phyloP scores from a whole-genome alignment of 2,888 invertebrate species.

The Seladonia tumulorum region DNA sequence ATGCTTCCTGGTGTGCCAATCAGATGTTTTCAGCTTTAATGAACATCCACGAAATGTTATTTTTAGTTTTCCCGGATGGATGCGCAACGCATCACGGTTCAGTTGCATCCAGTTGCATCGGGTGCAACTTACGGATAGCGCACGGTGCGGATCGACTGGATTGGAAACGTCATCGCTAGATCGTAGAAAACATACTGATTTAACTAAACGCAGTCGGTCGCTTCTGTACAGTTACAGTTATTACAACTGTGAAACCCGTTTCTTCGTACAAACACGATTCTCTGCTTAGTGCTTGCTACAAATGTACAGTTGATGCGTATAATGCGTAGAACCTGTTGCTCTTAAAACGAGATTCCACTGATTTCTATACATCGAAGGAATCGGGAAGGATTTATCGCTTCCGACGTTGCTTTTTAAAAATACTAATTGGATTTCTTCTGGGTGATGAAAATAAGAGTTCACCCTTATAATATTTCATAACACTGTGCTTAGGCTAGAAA shows the following conservation, averaged over 20 bases:
- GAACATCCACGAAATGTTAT: background rate
- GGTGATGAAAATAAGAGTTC: background rate
- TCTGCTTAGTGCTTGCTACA: background rate
- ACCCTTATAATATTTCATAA: background rate
- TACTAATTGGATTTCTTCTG: constrained; percentile 1
- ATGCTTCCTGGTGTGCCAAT: background rate
- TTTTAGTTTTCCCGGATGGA: background rate
- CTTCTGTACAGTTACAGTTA: background rate
- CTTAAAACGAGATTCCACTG: background rate
- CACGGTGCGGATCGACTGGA: background rate
- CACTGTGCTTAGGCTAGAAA: background rate
- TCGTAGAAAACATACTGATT: background rate
- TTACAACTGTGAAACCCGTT: background rate
- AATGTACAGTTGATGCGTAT: background rate
- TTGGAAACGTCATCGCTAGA: background rate
- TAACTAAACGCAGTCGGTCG: background rate
- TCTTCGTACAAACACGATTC: background rate
- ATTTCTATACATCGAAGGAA: background rate
- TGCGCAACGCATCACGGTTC: background rate
- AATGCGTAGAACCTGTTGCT: constrained; percentile 2
- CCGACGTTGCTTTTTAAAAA: background rate
- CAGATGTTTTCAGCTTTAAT: background rate
- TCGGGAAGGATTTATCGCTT: background rate
- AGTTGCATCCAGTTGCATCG: background rate
- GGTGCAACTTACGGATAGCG: background rate